A percentile compares a stretch with the other conserved stretches of the same genome.
These are phyloP conservation scores for Penaeus vannamei DNA, from an alignment of 1,140 invertebrate genomes.

Conservation along the genomic window DNA sequence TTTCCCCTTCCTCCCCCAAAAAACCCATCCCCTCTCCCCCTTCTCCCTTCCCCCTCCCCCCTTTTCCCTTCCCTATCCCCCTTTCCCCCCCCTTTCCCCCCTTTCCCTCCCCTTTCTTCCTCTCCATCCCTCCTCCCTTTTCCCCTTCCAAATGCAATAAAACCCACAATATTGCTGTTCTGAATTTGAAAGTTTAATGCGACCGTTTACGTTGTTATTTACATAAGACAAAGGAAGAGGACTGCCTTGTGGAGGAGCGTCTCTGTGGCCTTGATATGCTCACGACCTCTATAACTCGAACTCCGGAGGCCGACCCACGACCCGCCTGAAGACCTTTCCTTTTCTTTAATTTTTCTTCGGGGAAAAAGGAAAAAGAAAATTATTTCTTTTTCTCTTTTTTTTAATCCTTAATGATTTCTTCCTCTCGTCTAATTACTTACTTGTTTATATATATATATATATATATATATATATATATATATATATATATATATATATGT, in stretches of 20 bases:
- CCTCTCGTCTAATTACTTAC: background rate
- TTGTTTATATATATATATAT: background rate
- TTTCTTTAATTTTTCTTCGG: background rate
- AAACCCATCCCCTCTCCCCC: too few relatives aligned
- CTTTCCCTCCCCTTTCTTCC: background rate
- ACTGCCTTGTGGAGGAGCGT: slow-evolving; percentile 32
- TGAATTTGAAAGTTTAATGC: slow-evolving; percentile 68
- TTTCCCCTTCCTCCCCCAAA: too few relatives aligned
- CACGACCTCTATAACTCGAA: too few relatives aligned
- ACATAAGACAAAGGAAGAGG: slow-evolving; percentile 67
- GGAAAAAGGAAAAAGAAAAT: too few relatives aligned
- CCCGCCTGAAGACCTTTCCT: too few relatives aligned
- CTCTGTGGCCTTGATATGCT: background rate
- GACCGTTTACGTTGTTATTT: slow-evolving; percentile 67
- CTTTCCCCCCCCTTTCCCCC: too few relatives aligned
- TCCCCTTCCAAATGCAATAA: slow-evolving; percentile 65
- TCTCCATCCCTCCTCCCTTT: background rate
- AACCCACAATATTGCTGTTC: slow-evolving; percentile 68
- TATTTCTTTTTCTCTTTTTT: slow-evolving; percentile 2
- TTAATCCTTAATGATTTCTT: background rate
- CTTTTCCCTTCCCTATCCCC: too few relatives aligned
- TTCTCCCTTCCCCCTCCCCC: too few relatives aligned
- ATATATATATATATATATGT: background rate
- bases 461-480: background rate
- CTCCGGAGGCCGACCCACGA: background rate